Evolutionary conservation across 37 sponge, comb jelly and placozoan species (phyloP), one percentile per base, ranked within the genome.

Genomic region (Hormiphora californensis): DNA sequence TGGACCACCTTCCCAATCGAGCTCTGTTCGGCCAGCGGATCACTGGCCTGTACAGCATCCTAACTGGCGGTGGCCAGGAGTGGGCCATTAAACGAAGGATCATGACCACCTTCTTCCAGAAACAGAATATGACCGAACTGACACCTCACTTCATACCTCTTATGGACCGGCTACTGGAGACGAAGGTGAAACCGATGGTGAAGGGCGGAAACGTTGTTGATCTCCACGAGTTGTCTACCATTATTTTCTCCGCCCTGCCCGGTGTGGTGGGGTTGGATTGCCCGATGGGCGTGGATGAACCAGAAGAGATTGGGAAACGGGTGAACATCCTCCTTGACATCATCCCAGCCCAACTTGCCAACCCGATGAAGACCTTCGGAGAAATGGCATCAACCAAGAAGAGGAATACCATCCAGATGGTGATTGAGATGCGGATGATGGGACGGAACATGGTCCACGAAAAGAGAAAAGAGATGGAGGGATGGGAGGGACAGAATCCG

Each of bases 341-440:
- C 3, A 57, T 57, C 61, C 61, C 61, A 5, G 27, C 30, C 23
- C 61, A 57, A 31, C 61, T 57, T 5, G 61, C 30, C 27, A 57
- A 57, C 27, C 61, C 27, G 61, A 57, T 28, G 61, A 57, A 57
- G 61, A 12, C 27, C n/a, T 57, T 57, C 27, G 61, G 61, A 57
- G 61, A 25, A 28, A 25, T 28, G 30, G 61, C 27, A 15, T 57
- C 61, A 31, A 57, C 9, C n/a, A 57, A 57, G 61, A 57, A 57
- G 22, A 25, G 27, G 61, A 31, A 57, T 5, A 57, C 61, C 7
- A 57, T 57, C 7, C 30, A 57, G 5, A 57, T 57, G 61, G 61
- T 57, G 9, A 12, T 57, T 5, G 61, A 57, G 61, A 57, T 57
- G 61, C n/a, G 61, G 61, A 57, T 57, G 61, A 57, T 57, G 61